Base-by-base conservation (phyloP, 2,888 invertebrate species). In the Apoderus coryli region DNA sequence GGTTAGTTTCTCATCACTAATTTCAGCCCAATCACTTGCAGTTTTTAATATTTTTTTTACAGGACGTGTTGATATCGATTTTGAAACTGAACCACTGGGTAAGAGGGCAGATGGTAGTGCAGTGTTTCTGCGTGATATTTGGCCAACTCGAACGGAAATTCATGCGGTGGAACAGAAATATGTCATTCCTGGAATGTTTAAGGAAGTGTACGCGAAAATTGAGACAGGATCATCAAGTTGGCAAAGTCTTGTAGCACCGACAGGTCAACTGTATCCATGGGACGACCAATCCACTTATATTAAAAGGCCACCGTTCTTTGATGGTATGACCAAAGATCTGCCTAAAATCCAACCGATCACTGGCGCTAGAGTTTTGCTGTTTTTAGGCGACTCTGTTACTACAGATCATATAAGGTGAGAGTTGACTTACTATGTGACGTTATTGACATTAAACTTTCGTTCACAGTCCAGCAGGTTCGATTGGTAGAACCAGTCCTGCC, bases 361-460 rank as follows among this genome's bases (percentile, higher is more conserved):
- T 14, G 66, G 74, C 36, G 93, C 93, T 0, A 67, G 79, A 24
- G 88, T 82, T 22, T 63, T 98, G 13, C 64, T 96, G 1, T 73
- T 81, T 47, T 65, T 98, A 37, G 90, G 90, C 0, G 96, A 98
- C 59, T 95, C 92, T 0, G 93, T 98, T 4, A 98, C 96, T 14
- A 96, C 96, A 0, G 96, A 98, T 63, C 96, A 96, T 59, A 98
- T 98, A n/a, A n/a, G n/a, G n/a, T n/a, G n/a, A n/a, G n/a, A n/a
- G n/a, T n/a, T n/a, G n/a, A n/a, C n/a, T n/a, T n/a, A n/a, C n/a
- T n/a, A n/a, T n/a, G n/a, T n/a, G n/a, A n/a, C n/a, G n/a, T n/a
- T n/a, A n/a, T n/a, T n/a, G n/a, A n/a, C n/a, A n/a, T n/a, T n/a
- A n/a, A n/a, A n/a, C n/a, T n/a, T n/a, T n/a, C n/a, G n/a, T n/a